phyloP scores from a whole-genome alignment of 1,140 invertebrate species.

The Drosophila rufa region DNA sequence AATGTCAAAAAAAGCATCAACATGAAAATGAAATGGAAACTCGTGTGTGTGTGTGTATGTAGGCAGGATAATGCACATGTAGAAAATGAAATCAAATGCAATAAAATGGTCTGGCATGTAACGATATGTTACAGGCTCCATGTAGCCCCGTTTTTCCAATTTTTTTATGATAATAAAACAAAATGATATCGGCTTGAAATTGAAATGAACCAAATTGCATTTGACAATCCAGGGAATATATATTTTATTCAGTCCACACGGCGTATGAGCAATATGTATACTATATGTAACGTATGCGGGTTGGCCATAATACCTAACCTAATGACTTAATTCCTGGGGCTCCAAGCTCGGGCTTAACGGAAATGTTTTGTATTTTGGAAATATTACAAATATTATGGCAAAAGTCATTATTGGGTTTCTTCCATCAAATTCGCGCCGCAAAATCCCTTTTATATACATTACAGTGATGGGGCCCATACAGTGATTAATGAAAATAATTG shows the following conservation, averaged over 20 bases:
- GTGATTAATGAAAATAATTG: background rate
- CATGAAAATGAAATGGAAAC: conserved; percentile 42
- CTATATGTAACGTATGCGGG: conserved; percentile 6
- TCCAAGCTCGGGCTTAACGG: background rate
- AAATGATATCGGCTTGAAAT: conserved; percentile 42
- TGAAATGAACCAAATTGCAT: conserved; percentile 23
- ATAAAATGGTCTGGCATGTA: conserved; percentile 35
- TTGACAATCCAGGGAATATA: conserved; percentile 10
- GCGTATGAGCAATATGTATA: background rate
- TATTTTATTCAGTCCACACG: conserved; percentile 3
- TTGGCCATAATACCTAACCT: conserved; percentile 17
- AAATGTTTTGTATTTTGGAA: background rate
- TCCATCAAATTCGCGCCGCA: background rate
- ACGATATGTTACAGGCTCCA: conserved; percentile 15
- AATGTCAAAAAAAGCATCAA: conserved; percentile 38
- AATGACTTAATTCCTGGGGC: conserved; percentile 35
- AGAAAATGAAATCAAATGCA: conserved; percentile 57
- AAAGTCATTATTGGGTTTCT: background rate
- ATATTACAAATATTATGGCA: too few species aligned
- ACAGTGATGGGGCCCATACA: too few species aligned
- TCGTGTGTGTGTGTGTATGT: background rate
- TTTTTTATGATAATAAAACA: conserved; percentile 36
- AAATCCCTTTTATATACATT: background rate
- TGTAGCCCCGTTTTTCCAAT: too few species aligned
- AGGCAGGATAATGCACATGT: conserved; percentile 16